phyloP scores from a whole-genome alignment of 2,797 vertebrate genomes.

The Syndactyla subalaris region DNA sequence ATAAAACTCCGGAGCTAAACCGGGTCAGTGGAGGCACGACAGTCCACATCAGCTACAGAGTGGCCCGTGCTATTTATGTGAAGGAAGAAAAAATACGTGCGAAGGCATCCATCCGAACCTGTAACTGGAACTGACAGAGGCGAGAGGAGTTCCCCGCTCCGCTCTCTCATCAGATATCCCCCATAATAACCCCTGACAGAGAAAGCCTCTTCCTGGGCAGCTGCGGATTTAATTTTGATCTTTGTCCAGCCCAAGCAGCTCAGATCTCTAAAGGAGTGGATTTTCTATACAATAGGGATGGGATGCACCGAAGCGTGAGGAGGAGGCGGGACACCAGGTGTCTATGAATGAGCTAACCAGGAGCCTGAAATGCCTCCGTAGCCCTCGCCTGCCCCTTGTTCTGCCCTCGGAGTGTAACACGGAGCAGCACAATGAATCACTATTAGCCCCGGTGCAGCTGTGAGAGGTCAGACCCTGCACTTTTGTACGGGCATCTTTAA shows the following conservation, averaged over 20 bases:
- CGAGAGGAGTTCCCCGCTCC: rapidly evolving
- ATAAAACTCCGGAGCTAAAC: not conserved
- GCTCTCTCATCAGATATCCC: not conserved
- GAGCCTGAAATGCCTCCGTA: not conserved
- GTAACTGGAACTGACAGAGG: conserved; percentile 39
- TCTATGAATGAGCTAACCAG: conserved; percentile 48
- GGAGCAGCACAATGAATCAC: conserved; percentile 4
- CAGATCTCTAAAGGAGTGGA: not conserved
- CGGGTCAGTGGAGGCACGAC: not conserved
- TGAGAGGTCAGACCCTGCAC: conserved; percentile 20
- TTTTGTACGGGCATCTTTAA: conserved; percentile 31
- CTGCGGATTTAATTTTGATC: conserved; percentile 6
- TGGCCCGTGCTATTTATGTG: not conserved
- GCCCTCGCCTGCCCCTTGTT: conserved; percentile 1
- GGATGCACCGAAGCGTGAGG: conserved; percentile 26
- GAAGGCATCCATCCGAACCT: not conserved
- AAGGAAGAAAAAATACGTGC: not conserved
- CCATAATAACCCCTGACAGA: not conserved
- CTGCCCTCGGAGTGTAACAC: not conserved
- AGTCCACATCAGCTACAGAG: not conserved
- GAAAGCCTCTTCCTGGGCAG: conserved; percentile 33
- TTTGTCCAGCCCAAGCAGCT: conserved; percentile 36
- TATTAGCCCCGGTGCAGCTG: conserved; percentile 32
- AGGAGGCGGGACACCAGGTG: conserved; percentile 42
- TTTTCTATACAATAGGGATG: not conserved